Evolutionary conservation across 2,888 invertebrate genomes (phyloP).

Genomic region (Cyrtodaria siliqua): DNA sequence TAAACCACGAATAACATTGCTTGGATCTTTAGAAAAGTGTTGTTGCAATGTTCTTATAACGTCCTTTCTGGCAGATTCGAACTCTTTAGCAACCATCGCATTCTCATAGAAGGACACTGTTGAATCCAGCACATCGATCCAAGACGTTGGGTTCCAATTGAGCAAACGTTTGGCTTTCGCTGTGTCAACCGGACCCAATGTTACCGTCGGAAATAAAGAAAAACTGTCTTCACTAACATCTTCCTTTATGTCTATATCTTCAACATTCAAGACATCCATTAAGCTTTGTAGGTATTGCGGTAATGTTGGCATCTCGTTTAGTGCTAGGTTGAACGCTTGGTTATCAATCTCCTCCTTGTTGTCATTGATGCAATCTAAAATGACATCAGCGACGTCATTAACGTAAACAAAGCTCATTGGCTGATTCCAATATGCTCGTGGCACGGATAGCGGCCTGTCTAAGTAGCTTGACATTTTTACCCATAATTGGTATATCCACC

Average conservation of each 20-base stretch:
- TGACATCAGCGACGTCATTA: constrained; percentile 85
- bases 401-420: constrained; percentile 86
- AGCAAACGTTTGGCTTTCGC: constrained; percentile 82
- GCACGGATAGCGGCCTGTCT: constrained; percentile 80
- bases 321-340: constrained; percentile 86
- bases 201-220: constrained; percentile 86
- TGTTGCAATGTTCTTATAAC: constrained; percentile 78
- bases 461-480: constrained; percentile 80
- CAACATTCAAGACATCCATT: constrained; percentile 59
- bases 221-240: constrained; percentile 71
- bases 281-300: constrained; percentile 80
- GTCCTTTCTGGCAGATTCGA: constrained; percentile 72
- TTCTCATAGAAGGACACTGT: constrained; percentile 85
- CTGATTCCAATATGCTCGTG: constrained; percentile 76
- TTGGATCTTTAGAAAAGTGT: constrained; percentile 71
- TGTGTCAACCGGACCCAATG: constrained; percentile 84
- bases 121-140: constrained; percentile 80
- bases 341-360: constrained; percentile 69
- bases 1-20: constrained; percentile 67
- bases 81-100: constrained; percentile 76
- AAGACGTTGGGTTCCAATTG: constrained; percentile 84
- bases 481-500: constrained; percentile 87
- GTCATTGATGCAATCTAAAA: constrained; percentile 71
- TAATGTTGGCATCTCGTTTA: constrained; percentile 82
- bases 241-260: constrained; percentile 57